phyloP scores from a whole-genome alignment of 2,797 vertebrate genomes.

The Tenualosa thibaudeaui region DNA sequence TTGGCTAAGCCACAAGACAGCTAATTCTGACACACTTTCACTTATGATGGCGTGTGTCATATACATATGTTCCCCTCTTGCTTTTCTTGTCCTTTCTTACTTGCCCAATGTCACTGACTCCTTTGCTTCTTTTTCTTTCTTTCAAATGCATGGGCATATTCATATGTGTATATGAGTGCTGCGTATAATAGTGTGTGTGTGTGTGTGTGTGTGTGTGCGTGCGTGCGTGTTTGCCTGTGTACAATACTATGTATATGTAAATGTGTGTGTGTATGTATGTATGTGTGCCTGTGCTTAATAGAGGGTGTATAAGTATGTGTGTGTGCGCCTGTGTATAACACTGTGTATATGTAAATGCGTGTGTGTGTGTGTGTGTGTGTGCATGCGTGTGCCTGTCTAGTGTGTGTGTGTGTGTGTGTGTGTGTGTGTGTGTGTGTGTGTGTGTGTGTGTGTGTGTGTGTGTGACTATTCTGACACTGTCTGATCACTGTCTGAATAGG shows the following conservation, averaged over 20 bases:
- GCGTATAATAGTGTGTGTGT: background rate
- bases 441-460: background rate
- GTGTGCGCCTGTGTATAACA: too few relatives aligned
- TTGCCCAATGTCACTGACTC: background rate
- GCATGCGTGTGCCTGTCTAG: background rate
- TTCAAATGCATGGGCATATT: background rate
- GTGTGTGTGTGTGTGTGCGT: constrained; percentile 5
- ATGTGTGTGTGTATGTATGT: too few relatives aligned
- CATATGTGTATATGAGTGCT: background rate
- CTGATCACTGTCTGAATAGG: constrained; percentile 13
- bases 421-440: background rate
- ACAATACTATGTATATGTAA: too few relatives aligned
- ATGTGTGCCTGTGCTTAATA: too few relatives aligned
- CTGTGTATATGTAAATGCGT: too few relatives aligned
- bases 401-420: background rate
- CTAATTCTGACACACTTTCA: background rate
- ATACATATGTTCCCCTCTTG: background rate
- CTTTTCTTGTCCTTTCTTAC: background rate
- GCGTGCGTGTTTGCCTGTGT: too few relatives aligned
- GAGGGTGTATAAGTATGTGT: too few relatives aligned
- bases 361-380: background rate
- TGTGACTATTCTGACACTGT: background rate
- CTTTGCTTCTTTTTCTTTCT: background rate
- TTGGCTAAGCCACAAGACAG: background rate
- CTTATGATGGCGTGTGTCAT: background rate